Evolutionary conservation across 2,113 vertebrate species (phyloP), one percentile per base, ranked within the genome.

Genomic region (Dicentrarchus labrax): DNA sequence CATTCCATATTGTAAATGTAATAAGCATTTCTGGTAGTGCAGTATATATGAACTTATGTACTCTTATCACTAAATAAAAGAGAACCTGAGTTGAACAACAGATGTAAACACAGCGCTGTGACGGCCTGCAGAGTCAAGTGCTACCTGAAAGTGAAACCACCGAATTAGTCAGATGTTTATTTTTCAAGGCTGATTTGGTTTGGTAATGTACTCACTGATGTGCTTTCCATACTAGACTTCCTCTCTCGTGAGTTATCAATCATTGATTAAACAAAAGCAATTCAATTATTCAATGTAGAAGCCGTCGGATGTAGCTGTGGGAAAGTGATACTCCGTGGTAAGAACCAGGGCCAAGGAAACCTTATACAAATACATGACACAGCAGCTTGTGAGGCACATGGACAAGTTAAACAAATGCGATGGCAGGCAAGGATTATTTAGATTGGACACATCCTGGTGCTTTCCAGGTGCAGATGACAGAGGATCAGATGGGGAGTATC

Each of bases 391-490:
- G 73, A 78, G 78, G 70, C 60, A 15, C 43, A 19, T 19, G 22
- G 79, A 89, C 64, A 82, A 90, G 68, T 86, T 78, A 90, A 92
- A 86, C 72, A 81, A 76, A 90, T 57, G 47, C 80, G 45, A 79
- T 67, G 62, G 64, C 76, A 72, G 77, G 68, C 48, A 1, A 24
- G 2, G 61, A 51, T 48, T 91, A 43, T 89, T 93, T 90, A 41
- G 8, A 12, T 71, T 85, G 86, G 88, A 78, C 45, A 53, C 43
- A 65, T 64, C 43, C 2, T 30, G 66, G 72, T 69, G 76, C 22
- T 86, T 80, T 81, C 73, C 83, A 82, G 76, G 87, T 88, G 59
- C 78, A 78, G 61, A 77, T 72, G 70, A 84, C 39, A 78, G 22
- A 83, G 43, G 51, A 77, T 84, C 76, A 71, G 56, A 84, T 59